Evolutionary conservation across 2,797 vertebrate genomes (phyloP), one percentile per base, ranked within the genome.

Genomic region (Karalla daura): DNA sequence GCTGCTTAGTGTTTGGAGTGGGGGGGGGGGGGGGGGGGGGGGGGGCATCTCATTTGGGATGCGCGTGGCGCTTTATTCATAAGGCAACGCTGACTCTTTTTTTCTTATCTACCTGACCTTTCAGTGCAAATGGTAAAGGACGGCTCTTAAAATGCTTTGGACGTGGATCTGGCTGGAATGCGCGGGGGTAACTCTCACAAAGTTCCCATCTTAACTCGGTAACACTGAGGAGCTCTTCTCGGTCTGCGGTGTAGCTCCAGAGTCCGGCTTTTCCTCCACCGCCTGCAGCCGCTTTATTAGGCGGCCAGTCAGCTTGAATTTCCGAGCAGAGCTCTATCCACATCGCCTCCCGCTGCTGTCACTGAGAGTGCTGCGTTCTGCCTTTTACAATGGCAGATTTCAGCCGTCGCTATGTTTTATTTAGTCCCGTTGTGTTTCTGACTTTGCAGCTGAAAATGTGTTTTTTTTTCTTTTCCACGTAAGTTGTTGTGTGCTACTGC

Each of bases 31-130:
- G n/a, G n/a, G n/a, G n/a, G n/a, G n/a, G n/a, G n/a, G n/a, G n/a
- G 10, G 7, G 0, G 2, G 17, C 49, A n/a, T 20, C 17, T 20
- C 17, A 36, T 32, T 36, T 18, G 3, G 14, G n/a, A 61, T 46
- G 49, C 36, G 40, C 8, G 5, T 18, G 15, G 23, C 43, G 52
- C 18, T 56, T 4, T 59, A 47, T 11, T 43, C 20, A n/a, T 61
- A 21, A 28, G 11, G n/a, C 41, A 46, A 65, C 15, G 21, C 23
- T 25, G 32, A 18, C 14, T 27, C 53, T 73, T 59, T 23, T 28
- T 32, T 24, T 7, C n/a, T 54, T 46, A 43, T 45, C 59, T 28
- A 37, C 9, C 43, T 78, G 81, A 84, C 61, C 67, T 77, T 84
- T 84, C 30, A 45, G 27, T 47, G 39, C 50, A 74, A 60, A 79